Percentiles rank a stretch among this genome's conserved stretches.
Conservation (phyloP, 2,797 vertebrate species). For the Syndactyla subalaris region DNA sequence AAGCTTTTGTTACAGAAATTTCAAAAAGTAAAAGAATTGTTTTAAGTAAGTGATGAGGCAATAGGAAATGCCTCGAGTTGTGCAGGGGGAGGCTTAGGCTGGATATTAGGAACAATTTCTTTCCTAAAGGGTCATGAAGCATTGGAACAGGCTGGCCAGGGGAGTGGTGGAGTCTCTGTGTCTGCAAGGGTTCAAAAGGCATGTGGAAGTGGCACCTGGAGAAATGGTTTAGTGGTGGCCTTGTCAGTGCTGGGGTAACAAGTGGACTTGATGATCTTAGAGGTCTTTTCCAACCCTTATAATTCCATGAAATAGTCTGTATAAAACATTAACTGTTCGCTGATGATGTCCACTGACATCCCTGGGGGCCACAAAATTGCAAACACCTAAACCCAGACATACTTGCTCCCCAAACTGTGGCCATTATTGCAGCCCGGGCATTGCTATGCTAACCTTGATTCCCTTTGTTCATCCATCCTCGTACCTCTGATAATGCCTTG, state of each 20-base stretch:
- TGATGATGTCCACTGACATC: neutral
- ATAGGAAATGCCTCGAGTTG: neutral
- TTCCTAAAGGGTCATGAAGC: neutral
- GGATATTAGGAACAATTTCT: neutral
- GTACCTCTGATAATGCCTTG: neutral
- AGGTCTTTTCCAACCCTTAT: neutral
- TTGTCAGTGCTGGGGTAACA: accelerated
- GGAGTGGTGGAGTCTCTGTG: too few species aligned
- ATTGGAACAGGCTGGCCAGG: neutral
- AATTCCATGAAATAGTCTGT: accelerated
- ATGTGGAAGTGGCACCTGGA: neutral
- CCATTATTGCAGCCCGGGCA: accelerated
- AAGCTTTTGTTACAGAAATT: neutral
- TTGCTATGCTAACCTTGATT: neutral
- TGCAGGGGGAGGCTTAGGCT: neutral
- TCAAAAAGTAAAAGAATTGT: neutral
- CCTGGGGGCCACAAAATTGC: neutral
- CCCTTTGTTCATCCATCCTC: accelerated
- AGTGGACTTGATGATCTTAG: too few species aligned
- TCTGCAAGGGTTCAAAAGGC: accelerated
- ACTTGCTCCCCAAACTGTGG: neutral
- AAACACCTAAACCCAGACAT: neutral
- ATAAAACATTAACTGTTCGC: neutral
- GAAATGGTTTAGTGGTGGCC: accelerated
- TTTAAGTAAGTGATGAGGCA: neutral